phyloP scores from a whole-genome alignment of 2,113 vertebrate genomes.

The Paradisaea rubra region DNA sequence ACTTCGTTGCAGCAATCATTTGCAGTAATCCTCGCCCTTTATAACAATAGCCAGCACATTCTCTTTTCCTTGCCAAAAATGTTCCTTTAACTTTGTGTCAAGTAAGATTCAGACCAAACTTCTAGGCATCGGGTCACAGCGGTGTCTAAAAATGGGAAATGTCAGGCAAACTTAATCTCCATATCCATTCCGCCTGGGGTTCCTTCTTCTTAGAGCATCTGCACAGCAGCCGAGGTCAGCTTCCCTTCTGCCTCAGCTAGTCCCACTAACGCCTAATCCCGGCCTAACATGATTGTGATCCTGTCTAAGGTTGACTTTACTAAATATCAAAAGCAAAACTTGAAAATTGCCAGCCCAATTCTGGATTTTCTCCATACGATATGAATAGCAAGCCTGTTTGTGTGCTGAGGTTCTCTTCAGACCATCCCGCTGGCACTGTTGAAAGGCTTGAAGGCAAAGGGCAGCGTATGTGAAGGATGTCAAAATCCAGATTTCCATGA shows the following conservation, averaged over 20 bases:
- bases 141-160: not conserved
- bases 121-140: not conserved
- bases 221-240: not conserved
- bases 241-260: not conserved
- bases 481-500: not conserved
- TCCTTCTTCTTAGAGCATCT: not conserved
- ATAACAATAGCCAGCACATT: not conserved
- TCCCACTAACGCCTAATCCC: not conserved
- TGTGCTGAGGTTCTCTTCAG: not conserved
- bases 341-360: not conserved
- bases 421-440: not conserved
- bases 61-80: not conserved
- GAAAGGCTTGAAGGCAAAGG: not conserved
- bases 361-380: not conserved
- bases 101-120: not conserved
- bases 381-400: rapidly evolving
- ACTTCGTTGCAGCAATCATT: not conserved
- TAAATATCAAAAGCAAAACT: not conserved
- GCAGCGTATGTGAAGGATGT: not conserved
- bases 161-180: not conserved
- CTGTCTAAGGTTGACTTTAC: not conserved
- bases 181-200: not conserved
- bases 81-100: not conserved
- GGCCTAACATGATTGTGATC: not conserved
- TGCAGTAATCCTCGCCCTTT: not conserved